phyloP scores from a whole-genome alignment of 2,888 invertebrate genomes.

The Andrena camellia region DNA sequence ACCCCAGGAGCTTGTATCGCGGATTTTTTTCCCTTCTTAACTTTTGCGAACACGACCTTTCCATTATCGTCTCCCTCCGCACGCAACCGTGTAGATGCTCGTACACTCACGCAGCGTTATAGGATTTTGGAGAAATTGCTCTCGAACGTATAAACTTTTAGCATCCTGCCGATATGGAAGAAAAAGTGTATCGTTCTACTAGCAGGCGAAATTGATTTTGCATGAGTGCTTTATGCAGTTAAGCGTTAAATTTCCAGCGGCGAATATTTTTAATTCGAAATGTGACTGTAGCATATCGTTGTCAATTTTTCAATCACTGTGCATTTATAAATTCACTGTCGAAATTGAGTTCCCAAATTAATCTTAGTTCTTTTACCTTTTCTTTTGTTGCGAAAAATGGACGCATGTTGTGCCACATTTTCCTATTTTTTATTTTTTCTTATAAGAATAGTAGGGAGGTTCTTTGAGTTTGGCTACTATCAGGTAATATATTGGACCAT shows the following conservation, averaged over 20 bases:
- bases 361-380: too few relatives aligned
- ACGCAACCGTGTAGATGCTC: conserved; percentile 30
- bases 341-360: too few relatives aligned
- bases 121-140: conserved; percentile 58
- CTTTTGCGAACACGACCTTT: conserved; percentile 64
- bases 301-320: not conserved
- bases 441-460: not conserved
- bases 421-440: not conserved
- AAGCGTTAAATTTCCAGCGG: not conserved
- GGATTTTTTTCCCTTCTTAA: conserved; percentile 38
- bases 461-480: too few relatives aligned
- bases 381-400: too few relatives aligned
- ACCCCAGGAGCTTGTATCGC: conserved; percentile 34
- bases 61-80: conserved; percentile 56
- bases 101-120: conserved; percentile 40
- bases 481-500: too few relatives aligned
- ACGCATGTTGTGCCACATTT: not conserved
- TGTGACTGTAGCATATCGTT: not conserved
- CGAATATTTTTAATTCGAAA: not conserved
- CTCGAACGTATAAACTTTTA: conserved; percentile 57
- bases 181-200: conserved; percentile 23
- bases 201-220: conserved; percentile 7
- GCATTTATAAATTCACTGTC: not conserved
- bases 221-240: not conserved
- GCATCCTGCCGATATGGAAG: conserved; percentile 26